Conservation (phyloP, 1,140 invertebrate species). For the Diorhabda elongata region DNA sequence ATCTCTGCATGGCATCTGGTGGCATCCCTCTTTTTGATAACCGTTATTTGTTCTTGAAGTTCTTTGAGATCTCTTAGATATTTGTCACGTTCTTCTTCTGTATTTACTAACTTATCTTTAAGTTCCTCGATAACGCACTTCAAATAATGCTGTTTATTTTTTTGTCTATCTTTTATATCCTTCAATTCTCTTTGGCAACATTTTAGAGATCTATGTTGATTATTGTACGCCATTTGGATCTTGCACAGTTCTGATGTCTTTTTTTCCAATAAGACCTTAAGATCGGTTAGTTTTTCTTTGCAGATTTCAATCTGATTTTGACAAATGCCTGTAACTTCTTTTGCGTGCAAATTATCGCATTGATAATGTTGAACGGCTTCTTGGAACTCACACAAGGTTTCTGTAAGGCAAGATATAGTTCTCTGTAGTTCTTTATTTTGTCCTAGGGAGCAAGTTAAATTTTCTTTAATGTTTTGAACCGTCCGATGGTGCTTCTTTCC, state of each 20-base stretch:
- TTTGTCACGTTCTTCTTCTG: slow-evolving; percentile 17
- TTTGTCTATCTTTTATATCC: slow-evolving; percentile 21
- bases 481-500: slow-evolving; percentile 27
- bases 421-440: slow-evolving; percentile 32
- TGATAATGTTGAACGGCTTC: slow-evolving; percentile 25
- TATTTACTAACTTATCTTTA: slow-evolving; percentile 19
- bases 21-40: slow-evolving; percentile 20
- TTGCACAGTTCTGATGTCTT: slow-evolving; percentile 29
- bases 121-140: slow-evolving; percentile 22
- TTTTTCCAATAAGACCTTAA: slow-evolving; percentile 19
- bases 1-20: slow-evolving; percentile 26
- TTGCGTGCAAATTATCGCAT: slow-evolving; percentile 22
- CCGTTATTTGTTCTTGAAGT: slow-evolving; percentile 22
- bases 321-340: slow-evolving; percentile 18
- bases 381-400: slow-evolving; percentile 27
- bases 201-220: slow-evolving; percentile 24
- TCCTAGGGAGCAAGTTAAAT: slow-evolving; percentile 27
- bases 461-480: slow-evolving; percentile 30
- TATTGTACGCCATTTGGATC: slow-evolving; percentile 29
- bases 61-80: slow-evolving; percentile 22
- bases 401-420: slow-evolving; percentile 29
- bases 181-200: slow-evolving; percentile 24
- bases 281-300: slow-evolving; percentile 20
- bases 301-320: slow-evolving; percentile 26
- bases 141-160: slow-evolving; percentile 23